Evolutionary conservation across 2,888 invertebrate genomes (phyloP), one percentile per base, ranked within the genome.

Genomic region (Aporophyla nigra): DNA sequence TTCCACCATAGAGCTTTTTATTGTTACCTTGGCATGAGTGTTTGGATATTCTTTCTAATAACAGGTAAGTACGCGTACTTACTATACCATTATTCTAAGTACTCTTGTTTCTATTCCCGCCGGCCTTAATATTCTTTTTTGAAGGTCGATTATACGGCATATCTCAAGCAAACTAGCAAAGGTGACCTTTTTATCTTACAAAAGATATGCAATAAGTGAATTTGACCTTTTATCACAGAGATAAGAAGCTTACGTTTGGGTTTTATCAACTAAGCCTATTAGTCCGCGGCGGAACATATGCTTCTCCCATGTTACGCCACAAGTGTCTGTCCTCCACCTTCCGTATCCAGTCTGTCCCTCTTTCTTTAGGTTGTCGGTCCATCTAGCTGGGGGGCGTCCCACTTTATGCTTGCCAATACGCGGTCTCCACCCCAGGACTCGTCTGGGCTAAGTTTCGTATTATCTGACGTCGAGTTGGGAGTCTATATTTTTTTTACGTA

Each of bases 11-110:
- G 98, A 90, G 98, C 98, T 51, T 97, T 98, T 91, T 98, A 98
- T 91, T 98, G 98, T 95, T 98, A 98, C 92, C 95, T 98, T 87
- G 97, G 98, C 76, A 97, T 98, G 95, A 98, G 98, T 93, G 92
- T 98, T 84, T 98, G 98, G 98, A 98, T 98, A 91, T 97, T 98
- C 92, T 96, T 98, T 75, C 95, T 98, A 46, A 97, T 98, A 82
- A 98, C 98, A 88, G 98, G 98, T 98, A 93, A 94, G 91, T 84
- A 33, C 33, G 1, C 33, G 1, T 33, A n/a, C 66, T 43, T 19
- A 61, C 27, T 59, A 71, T 78, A 21, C n/a, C 24, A 65, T 46
- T 65, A 14, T 5, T 51, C 5, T 16, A 40, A 12, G 10, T 51
- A 24, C 46, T 65, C 9, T 21, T 49, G 19, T 43, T 53, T 54